Percentiles rank a stretch among this genome's conserved stretches.
phyloP scores from a whole-genome alignment of 2,888 invertebrate genomes.

The Cetonia aurata region DNA sequence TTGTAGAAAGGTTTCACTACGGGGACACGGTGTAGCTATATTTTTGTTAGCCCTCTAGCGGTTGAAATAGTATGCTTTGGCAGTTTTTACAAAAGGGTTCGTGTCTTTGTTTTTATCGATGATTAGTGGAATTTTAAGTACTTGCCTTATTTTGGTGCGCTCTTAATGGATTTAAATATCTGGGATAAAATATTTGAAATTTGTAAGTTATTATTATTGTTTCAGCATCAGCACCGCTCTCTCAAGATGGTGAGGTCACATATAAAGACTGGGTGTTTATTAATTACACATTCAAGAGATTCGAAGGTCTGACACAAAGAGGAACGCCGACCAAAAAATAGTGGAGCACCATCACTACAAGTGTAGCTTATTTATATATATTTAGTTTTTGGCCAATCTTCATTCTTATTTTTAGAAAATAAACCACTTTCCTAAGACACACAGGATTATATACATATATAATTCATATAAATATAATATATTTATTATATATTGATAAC shows the following conservation, averaged over 20 bases:
- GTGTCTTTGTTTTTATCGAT: too few relatives aligned
- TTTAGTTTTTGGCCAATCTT: constrained; percentile 40
- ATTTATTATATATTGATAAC: constrained; percentile 35
- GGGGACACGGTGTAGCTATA: too few relatives aligned
- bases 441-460: constrained; percentile 16
- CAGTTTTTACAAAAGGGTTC: too few relatives aligned
- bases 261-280: constrained; percentile 99
- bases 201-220: constrained; percentile 48
- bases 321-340: constrained; percentile 86
- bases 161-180: too few relatives aligned
- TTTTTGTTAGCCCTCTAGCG: too few relatives aligned
- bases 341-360: constrained; percentile 50
- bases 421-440: constrained; percentile 41
- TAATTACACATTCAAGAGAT: constrained; percentile 99
- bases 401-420: constrained; percentile 61
- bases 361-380: constrained; percentile 40
- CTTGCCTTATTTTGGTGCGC: too few relatives aligned
- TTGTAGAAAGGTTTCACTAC: too few relatives aligned
- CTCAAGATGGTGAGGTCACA: constrained; percentile 90
- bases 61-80: too few relatives aligned
- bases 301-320: constrained; percentile 95
- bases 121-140: too few relatives aligned
- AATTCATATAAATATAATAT: constrained; percentile 35
- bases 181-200: not conserved
- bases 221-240: constrained; percentile 86